Conservation (phyloP, 1,140 invertebrate species). For the Eubasilissa regina region DNA sequence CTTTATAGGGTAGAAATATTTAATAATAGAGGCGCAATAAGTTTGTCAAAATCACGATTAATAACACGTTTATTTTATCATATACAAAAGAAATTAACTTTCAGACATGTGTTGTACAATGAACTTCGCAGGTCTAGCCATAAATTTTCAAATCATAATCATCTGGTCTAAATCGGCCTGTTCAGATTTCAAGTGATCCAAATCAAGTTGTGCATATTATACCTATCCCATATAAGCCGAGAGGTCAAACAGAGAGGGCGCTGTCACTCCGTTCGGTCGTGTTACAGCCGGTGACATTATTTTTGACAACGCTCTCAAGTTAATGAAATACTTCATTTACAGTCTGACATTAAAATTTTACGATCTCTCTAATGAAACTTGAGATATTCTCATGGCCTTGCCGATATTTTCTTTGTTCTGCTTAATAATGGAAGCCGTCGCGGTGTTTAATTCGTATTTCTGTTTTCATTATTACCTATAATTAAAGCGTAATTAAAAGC, state of each 20-base stretch:
- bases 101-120: no score
- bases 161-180: no score
- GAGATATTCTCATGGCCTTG: constrained; percentile 11
- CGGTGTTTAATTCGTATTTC: constrained; percentile 42
- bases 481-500: constrained; percentile 45
- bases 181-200: no score
- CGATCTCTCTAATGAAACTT: constrained; percentile 53
- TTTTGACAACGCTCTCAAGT: constrained; percentile 41
- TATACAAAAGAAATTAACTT: no score
- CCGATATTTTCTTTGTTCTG: constrained; percentile 34
- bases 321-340: constrained; percentile 59
- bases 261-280: constrained; percentile 45
- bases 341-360: constrained; percentile 58
- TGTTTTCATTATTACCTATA: constrained; percentile 53
- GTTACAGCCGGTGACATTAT: constrained; percentile 34
- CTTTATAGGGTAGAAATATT: no score
- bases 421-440: constrained; percentile 42
- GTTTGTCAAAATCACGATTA: no score
- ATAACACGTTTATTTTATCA: no score
- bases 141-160: no score
- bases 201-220: no score
- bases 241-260: background rate
- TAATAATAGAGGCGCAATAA: no score
- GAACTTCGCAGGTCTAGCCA: no score
- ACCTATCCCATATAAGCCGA: background rate